Conservation (phyloP, 2,113 vertebrate genomes). For the Patagioenas fasciata region DNA sequence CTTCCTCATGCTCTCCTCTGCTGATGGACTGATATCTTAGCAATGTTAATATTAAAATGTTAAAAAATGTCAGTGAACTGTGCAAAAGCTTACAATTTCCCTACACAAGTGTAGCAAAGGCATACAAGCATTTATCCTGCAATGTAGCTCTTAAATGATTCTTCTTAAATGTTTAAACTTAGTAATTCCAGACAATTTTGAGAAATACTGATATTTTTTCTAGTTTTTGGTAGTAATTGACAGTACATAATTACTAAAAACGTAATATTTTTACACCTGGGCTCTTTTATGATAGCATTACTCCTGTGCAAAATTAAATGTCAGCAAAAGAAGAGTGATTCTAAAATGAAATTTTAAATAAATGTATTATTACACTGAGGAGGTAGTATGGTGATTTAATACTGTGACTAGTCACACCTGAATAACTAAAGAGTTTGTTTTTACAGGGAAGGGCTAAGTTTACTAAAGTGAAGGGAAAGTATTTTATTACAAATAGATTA, state of each 20-base stretch:
- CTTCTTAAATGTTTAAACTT: slow-evolving; percentile 16
- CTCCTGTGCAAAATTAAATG: slow-evolving; percentile 51
- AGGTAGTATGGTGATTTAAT: slow-evolving; percentile 50
- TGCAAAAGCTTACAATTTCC: background rate
- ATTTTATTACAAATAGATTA: slow-evolving; percentile 57
- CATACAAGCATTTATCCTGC: background rate
- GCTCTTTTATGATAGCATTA: slow-evolving; percentile 32
- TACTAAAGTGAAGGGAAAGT: background rate
- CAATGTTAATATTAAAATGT: background rate
- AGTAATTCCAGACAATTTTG: slow-evolving; percentile 6
- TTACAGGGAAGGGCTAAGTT: slow-evolving; percentile 42
- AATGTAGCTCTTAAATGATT: background rate
- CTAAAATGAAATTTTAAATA: slow-evolving; percentile 40
- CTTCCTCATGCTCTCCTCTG: background rate
- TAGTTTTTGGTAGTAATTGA: slow-evolving; percentile 7
- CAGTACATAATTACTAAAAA: slow-evolving; percentile 32
- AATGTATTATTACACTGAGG: background rate
- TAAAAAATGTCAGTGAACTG: background rate
- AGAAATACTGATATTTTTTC: slow-evolving; percentile 12
- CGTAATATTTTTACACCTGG: slow-evolving; percentile 66
- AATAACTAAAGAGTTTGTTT: slow-evolving; percentile 70
- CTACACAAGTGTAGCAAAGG: background rate
- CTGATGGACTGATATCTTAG: background rate
- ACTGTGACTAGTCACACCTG: slow-evolving; percentile 58
- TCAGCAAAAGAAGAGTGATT: slow-evolving; percentile 41